Evolutionary conservation across 23 tunicate species (phyloP), one percentile per base, ranked within the genome.

Genomic region (Halocynthia aurantium): DNA sequence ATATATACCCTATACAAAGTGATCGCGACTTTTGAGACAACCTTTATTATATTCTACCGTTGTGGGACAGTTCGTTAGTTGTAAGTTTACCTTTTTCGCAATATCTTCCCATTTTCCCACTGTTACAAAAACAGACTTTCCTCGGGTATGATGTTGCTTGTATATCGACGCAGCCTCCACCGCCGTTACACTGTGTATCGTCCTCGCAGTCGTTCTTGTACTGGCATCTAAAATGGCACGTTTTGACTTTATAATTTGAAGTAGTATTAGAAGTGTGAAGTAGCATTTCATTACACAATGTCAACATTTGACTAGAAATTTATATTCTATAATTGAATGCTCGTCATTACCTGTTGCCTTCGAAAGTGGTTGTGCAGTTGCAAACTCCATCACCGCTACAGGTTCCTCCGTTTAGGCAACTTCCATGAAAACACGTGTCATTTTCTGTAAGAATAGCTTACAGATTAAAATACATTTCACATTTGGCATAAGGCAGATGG

Each of bases 361-460:
- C 65, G 57, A 72, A 89, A 55, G 87, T 67, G 22, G 81, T 80
- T 18, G 52, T 4, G 74, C 96, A 89, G 50, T 52, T 52, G 79
- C 96, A 89, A 13, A 12, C 13, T 10, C 96, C 96, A 54, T 54
- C 56, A 21, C 7, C 19, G 50, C 61, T 8, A 69, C 96, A 89
- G 6, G 68, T 80, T 18, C 96, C 96, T 6, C 87, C 87, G 77
- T 89, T 89, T 51, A 89, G 80, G 62, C 96, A 89, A 70, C 84
- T 84, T 52, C 85, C 88, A 8, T 21, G 75, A 53, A 80, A 89
- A 50, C 96, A 89, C 1, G 13, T 62, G 49, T 68, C 81, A 53
- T 63, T 74, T 6, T 52, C 78, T 80, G 76, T 6, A 70, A 67
- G 15, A 10, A 67, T 67, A 67, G 72, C 18, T 67, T 67, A 67